Base-by-base conservation (phyloP, 2,888 invertebrate genomes). In the Iphiclides podalirius region DNA sequence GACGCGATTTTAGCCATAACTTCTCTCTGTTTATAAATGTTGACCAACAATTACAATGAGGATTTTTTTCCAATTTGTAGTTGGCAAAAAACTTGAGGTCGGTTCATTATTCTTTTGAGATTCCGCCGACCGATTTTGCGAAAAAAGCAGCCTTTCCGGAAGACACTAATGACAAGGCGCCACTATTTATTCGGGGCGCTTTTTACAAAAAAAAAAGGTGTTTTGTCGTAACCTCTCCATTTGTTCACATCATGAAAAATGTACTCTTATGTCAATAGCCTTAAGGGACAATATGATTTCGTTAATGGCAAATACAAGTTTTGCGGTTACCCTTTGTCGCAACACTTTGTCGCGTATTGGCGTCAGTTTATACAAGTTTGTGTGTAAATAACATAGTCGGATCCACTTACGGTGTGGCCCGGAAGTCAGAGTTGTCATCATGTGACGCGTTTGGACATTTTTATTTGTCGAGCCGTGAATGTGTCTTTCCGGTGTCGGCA, bases 111-210 rank as follows among this genome's bases (percentile, higher is more conserved):
- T 74, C 75, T 75, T 82, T 83, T 76, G 75, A 75, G 64, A 59
- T 61, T 50, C 58, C 58, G 59, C 76, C 79, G 79, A 72, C 80
- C 76, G 80, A 73, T 74, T 61, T 54, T 52, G 62, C 66, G 75
- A 83, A 85, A 84, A 81, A 39, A 66, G 57, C 20, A 64, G 67
- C 64, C 72, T 73, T 79, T 86, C 87, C 83, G 86, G 87, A 86
- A 85, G 83, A 83, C 63, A 64, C 75, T 85, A 85, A 87, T 86
- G 77, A 84, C 75, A 84, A 77, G 86, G 87, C 86, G 87, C 85
- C 86, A 75, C 44, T 40, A 35, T 28, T 44, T 44, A 44, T 79
- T 82, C 78, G 72, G 67, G 65, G 53, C 41, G 56, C 72, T 75
- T 76, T 73, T 74, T 65, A 73, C 72, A 69, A 72, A 74, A 79